These are phyloP conservation scores for Anguilla pacifica DNA, from an alignment of 2,797 vertebrate genomes.

Conservation along the genomic window DNA sequence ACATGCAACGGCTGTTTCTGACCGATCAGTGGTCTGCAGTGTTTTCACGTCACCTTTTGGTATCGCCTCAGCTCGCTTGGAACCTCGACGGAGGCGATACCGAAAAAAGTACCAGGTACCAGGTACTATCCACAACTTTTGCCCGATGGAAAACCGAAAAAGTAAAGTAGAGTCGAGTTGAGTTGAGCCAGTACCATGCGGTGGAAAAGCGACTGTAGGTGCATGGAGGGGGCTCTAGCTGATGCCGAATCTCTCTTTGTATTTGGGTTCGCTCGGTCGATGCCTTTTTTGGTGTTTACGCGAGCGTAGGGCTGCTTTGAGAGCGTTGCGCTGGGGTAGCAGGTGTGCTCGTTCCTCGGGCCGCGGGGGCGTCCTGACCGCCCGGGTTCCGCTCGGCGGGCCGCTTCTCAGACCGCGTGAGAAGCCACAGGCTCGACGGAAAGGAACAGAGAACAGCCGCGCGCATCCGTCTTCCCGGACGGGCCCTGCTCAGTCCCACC, in stretches of 20 bases:
- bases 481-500: background rate
- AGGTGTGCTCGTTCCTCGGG: background rate
- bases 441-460: background rate
- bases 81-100: too few relatives aligned
- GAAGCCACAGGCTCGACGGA: background rate
- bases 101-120: too few relatives aligned
- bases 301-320: background rate
- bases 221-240: too few relatives aligned
- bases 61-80: too few relatives aligned
- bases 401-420: background rate
- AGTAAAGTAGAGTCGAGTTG: too few relatives aligned
- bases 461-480: background rate
- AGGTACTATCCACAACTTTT: too few relatives aligned
- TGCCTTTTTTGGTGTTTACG: background rate
- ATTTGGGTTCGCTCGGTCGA: background rate
- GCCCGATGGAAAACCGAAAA: too few relatives aligned
- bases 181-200: too few relatives aligned
- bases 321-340: background rate
- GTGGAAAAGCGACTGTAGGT: too few relatives aligned
- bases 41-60: too few relatives aligned
- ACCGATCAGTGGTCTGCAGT: too few relatives aligned
- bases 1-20: too few relatives aligned
- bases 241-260: background rate
- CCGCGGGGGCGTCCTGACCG: background rate
- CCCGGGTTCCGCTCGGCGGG: background rate